These are phyloP conservation scores for Drosophila bocki DNA, from an alignment of 1,140 invertebrate species.

Conservation along the genomic window DNA sequence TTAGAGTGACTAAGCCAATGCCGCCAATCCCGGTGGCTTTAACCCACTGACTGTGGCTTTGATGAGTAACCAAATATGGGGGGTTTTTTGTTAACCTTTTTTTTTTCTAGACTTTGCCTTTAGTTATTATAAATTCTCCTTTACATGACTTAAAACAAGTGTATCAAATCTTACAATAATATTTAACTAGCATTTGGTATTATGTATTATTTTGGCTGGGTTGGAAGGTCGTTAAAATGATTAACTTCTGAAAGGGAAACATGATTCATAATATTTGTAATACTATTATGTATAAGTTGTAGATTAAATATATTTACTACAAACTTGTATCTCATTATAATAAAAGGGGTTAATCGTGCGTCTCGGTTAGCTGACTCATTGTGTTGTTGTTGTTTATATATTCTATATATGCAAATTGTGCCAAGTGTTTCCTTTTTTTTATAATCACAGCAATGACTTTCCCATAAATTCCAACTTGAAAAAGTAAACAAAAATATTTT, in stretches of 20 bases:
- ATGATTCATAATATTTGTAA: background rate
- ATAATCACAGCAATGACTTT: conserved; percentile 3
- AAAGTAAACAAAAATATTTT: conserved; percentile 42
- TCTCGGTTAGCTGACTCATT: conserved; percentile 19
- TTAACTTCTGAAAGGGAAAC: background rate
- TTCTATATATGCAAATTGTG: conserved; percentile 17
- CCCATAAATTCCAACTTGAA: conserved; percentile 31
- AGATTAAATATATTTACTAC: background rate
- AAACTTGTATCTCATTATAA: background rate
- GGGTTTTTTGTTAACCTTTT: background rate
- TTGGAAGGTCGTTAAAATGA: background rate
- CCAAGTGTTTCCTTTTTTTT: conserved; percentile 3
- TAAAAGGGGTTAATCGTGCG: background rate
- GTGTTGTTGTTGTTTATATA: conserved; percentile 19
- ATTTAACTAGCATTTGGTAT: no score
- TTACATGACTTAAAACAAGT: no score
- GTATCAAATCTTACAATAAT: no score
- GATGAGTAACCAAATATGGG: conserved; percentile 8
- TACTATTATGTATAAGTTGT: background rate
- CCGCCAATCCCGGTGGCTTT: conserved; percentile 6
- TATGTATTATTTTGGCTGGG: no score
- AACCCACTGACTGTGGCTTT: conserved; percentile 7
- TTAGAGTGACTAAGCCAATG: conserved; percentile 35
- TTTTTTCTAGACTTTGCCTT: no score
- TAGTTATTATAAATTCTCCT: no score